Evolutionary conservation across 2,888 invertebrate species (phyloP).

Genomic region (Drosophila nigricruria): DNA sequence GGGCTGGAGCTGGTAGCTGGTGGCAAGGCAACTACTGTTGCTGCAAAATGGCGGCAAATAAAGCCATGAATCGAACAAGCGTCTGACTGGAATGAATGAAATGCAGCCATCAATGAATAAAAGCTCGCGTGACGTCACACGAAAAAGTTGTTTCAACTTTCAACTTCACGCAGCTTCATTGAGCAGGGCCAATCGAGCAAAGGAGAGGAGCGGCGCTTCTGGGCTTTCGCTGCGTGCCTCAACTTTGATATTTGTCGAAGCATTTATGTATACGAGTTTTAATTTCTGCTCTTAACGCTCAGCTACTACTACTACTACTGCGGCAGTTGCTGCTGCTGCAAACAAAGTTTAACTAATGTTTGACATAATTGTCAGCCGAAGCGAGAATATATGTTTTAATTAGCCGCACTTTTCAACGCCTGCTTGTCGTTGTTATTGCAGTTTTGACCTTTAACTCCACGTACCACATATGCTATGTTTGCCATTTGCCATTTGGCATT

Average conservation of each 20-base stretch:
- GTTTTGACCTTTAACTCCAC: constrained; percentile 57
- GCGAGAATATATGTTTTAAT: constrained; percentile 31
- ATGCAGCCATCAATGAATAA: constrained; percentile 61
- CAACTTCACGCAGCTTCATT: constrained; percentile 1
- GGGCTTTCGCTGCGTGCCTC: constrained; percentile 22
- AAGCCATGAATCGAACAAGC: constrained; percentile 20
- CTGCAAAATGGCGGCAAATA: constrained; percentile 56
- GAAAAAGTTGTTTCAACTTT: constrained; percentile 3
- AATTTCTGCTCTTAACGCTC: neutral
- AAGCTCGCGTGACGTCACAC: constrained; percentile 63
- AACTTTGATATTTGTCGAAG: constrained; percentile 47
- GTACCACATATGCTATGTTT: constrained; percentile 37
- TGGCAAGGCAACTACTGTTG: constrained; percentile 54
- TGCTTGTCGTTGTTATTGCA: constrained; percentile 10
- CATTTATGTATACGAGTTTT: neutral
- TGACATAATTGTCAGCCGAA: constrained; percentile 1
- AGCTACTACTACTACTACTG: neutral
- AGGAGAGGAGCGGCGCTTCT: too few species aligned
- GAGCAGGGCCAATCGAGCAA: neutral
- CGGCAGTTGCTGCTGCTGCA: constrained; percentile 13
- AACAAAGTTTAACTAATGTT: constrained; percentile 1
- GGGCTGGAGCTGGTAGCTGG: constrained; percentile 6
- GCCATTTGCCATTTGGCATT: constrained; percentile 61
- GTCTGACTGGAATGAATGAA: constrained; percentile 34
- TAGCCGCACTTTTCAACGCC: constrained; percentile 33